Percentiles rank a stretch among this genome's conserved stretches.
Conservation (phyloP, 2,113 vertebrate species). For the Sterna hirundo region DNA sequence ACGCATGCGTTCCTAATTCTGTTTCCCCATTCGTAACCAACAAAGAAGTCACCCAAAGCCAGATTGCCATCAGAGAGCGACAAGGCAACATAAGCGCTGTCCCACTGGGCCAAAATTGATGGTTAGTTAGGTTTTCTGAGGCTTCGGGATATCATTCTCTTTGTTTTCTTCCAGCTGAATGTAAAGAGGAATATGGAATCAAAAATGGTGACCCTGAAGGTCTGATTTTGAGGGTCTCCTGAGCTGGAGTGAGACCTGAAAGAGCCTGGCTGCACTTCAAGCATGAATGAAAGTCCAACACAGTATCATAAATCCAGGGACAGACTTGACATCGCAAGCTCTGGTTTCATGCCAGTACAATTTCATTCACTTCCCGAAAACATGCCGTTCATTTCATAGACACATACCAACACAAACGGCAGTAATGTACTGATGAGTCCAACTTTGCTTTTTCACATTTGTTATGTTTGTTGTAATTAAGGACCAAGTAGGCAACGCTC, state of each 20-base stretch:
- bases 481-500: background rate
- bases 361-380: background rate
- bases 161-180: background rate
- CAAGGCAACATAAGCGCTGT: background rate
- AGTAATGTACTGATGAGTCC: background rate
- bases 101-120: background rate
- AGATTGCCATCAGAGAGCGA: background rate
- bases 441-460: background rate
- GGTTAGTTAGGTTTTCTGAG: background rate
- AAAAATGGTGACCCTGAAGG: background rate
- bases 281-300: background rate
- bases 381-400: background rate
- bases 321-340: background rate
- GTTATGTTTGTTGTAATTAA: background rate
- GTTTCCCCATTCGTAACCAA: background rate
- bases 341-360: background rate
- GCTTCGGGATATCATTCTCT: background rate
- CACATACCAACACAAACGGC: background rate
- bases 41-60: background rate
- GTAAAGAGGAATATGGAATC: background rate
- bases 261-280: background rate
- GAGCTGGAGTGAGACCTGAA: background rate
- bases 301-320: background rate
- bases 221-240: background rate
- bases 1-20: background rate